Percentiles rank a stretch among this genome's conserved stretches.
phyloP scores from a whole-genome alignment of 2,113 vertebrate genomes.

The Mesembrinibis cayennensis region DNA sequence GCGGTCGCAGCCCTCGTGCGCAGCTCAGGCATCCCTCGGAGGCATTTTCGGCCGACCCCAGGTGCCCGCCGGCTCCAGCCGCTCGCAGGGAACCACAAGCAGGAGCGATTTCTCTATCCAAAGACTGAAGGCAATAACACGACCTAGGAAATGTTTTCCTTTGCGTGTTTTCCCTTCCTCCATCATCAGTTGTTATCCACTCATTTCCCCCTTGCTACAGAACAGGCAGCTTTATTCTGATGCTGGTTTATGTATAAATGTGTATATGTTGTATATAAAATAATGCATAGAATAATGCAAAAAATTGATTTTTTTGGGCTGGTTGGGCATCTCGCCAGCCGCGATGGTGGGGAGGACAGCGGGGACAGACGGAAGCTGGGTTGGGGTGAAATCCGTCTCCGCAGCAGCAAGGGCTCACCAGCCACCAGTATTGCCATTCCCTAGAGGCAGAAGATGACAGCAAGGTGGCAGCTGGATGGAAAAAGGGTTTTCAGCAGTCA shows the following conservation, averaged over 20 bases:
- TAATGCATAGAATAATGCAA: no score
- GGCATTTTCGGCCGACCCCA: accelerated
- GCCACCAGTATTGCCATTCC: background rate
- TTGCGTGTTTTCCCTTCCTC: background rate
- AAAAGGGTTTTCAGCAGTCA: background rate
- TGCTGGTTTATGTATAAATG: background rate
- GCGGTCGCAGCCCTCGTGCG: accelerated
- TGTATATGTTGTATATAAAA: background rate
- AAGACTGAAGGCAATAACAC: background rate
- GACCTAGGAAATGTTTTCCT: background rate
- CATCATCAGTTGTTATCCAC: background rate
- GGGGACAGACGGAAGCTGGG: background rate
- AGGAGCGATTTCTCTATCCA: background rate
- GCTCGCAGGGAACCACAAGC: background rate
- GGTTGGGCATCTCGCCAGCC: accelerated
- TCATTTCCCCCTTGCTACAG: accelerated
- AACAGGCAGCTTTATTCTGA: background rate
- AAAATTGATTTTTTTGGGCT: no score
- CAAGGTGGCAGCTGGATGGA: background rate
- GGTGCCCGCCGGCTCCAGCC: accelerated
- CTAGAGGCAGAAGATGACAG: background rate
- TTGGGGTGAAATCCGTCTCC: background rate
- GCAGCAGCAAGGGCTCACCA: accelerated
- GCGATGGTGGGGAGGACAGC: background rate
- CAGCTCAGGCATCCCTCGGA: background rate